Base-by-base conservation (phyloP, 2,888 invertebrate species). In the Papilio elwesi region DNA sequence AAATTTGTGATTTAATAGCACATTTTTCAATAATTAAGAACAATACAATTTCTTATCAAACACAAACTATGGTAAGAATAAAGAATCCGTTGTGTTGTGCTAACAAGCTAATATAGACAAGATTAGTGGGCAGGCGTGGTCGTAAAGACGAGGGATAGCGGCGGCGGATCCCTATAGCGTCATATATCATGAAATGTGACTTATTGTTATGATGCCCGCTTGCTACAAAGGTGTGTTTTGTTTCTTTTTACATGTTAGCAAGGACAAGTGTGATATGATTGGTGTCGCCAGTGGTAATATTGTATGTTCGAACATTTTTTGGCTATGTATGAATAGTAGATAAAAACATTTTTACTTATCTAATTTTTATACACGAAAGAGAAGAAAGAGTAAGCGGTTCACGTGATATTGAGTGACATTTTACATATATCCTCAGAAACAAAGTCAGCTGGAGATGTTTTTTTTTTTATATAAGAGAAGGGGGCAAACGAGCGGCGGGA, bases 21-120 rank as follows among this genome's bases (percentile, higher is more conserved):
- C 8, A 43, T 43, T 43, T 26, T 43, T 43, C 2, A 43, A 43
- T 43, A 43, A 9, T 43, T 43, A 43, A 43, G 9, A 43, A 43
- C 43, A 43, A 43, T 43, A 43, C 0, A 6, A 11, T 12, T 55
- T 3, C 13, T 13, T 59, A 36, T 59, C 13, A 10, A 59, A 70
- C n/a, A 76, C 66, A 71, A 74, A 75, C 66, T 57, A 55, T 55
- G 71, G 67, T 77, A 76, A 76, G 74, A 76, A 76, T 78, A 79
- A 77, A 78, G 77, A 75, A 77, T 71, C 76, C 75, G 77, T 79
- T 74, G 78, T 81, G 79, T 81, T 82, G 84, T 81, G 82, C 88
- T 91, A 90, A 91, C 90, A 90, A 90, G 90, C 89, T 88, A 89
- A 88, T 89, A 88, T 82, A 80, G 82, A 59, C 76, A 84, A 85